Conservation (phyloP, 2,797 vertebrate genomes). For the Anniella stebbinsi region DNA sequence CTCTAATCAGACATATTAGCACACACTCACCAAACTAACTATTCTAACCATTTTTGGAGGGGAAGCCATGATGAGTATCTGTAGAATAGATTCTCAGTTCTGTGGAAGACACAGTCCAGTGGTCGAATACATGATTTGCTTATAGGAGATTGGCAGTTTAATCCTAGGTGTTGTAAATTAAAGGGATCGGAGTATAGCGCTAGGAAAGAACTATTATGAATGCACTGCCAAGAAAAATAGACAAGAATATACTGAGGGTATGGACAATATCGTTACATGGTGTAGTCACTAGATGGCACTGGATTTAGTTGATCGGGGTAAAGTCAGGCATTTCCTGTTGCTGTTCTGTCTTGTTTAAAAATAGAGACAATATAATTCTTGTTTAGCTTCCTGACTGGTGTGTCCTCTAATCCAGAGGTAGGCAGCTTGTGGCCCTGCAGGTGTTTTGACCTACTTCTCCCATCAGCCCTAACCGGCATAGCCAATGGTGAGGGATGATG, state of each 20-base stretch:
- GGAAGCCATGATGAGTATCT: background rate
- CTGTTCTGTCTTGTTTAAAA: background rate
- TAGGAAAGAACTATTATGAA: background rate
- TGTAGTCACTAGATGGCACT: background rate
- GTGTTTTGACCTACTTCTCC: too few species aligned
- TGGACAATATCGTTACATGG: background rate
- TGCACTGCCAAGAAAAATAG: background rate
- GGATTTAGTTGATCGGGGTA: background rate
- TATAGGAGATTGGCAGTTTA: too few species aligned
- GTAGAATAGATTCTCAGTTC: background rate
- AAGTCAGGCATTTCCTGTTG: background rate
- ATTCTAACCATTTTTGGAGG: background rate
- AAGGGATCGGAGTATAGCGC: background rate
- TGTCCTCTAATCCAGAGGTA: background rate
- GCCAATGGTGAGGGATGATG: too few species aligned
- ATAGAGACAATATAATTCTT: background rate
- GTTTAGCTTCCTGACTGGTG: background rate
- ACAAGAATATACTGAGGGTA: background rate
- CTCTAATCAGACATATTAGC: background rate
- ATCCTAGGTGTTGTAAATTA: background rate
- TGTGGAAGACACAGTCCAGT: background rate
- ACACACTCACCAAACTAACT: background rate
- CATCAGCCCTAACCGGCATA: too few species aligned
- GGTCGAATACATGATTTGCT: background rate
- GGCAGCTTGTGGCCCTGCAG: too few species aligned